Base-by-base conservation (phyloP, 2,888 invertebrate species). In the Leptodirus hochenwartii region DNA sequence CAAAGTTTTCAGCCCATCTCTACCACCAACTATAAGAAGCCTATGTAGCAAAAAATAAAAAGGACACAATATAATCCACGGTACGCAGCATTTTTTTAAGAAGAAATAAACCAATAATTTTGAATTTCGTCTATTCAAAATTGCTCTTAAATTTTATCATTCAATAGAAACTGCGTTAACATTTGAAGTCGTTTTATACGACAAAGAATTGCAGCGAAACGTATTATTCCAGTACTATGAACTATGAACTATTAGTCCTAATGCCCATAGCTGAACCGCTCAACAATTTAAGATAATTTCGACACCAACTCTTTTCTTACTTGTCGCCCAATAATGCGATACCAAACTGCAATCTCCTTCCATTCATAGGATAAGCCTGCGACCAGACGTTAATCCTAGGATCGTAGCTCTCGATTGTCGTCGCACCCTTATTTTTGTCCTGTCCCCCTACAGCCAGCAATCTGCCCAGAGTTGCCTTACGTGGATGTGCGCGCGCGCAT, bases 1-100 rank as follows among this genome's bases (percentile, higher is more conserved):
- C n/a, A 93, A 59, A 2, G 91, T 91, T 59, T 91, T 91, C 15
- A 91, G 64, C 10, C 91, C 91, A 54, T 91, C 90, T 33, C 91
- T 64, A 9, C 91, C 91, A 9, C 90, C 90, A 2, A 87, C 87
- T 17, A 91, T 75, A 36, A 81, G 69, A 12, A 91, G 61, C 51
- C 51, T 53, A 27, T 8, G n/a, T n/a, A n/a, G n/a, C n/a, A n/a
- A n/a, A n/a, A n/a, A n/a, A 35, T 34, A 27, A 17, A 26, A 17
- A 4, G 11, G 11, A 23, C 28, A 22, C n/a, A n/a, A n/a, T 30
- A 29, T 10, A 15, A 30, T 17, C 11, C n/a, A 5, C 16, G 10
- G 10, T 8, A n/a, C 5, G 16, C 12, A 25, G 10, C 3, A 14
- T 15, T 13, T 4, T n/a, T n/a, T n/a, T n/a, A n/a, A n/a, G n/a